Percentiles rank a stretch among this genome's conserved stretches.
Evolutionary conservation across 2,113 vertebrate species (phyloP).

Genomic region (Xiphophorus hellerii): DNA sequence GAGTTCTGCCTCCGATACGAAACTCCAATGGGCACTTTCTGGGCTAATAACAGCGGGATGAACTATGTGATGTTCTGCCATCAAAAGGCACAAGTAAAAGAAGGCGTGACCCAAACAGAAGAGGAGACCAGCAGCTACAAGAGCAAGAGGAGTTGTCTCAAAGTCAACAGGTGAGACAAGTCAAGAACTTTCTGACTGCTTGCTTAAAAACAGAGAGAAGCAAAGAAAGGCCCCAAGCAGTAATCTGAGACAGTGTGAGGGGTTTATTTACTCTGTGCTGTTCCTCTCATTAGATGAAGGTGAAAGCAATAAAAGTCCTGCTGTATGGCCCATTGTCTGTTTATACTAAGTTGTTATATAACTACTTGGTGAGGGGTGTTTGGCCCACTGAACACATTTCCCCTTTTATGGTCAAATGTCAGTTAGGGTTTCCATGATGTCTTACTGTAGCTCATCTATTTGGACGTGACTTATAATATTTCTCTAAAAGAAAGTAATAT

Average conservation of each 20-base stretch:
- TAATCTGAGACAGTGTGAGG: neutral
- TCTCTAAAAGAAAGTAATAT: neutral
- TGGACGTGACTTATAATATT: constrained; percentile 12
- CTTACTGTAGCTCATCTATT: neutral
- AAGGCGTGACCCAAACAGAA: constrained; percentile 72
- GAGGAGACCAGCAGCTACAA: constrained; percentile 79
- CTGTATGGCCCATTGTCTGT: constrained; percentile 28
- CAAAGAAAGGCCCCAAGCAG: neutral
- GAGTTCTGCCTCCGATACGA: constrained; percentile 96
- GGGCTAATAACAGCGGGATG: constrained; percentile 89
- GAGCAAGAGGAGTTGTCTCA: constrained; percentile 92
- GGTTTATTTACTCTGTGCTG: neutral
- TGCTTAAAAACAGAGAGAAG: neutral
- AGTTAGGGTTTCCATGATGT: constrained; percentile 57
- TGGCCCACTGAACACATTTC: constrained; percentile 30
- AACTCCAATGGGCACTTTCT: constrained; percentile 87
- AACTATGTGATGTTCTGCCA: constrained; percentile 92
- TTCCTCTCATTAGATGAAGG: constrained; percentile 31
- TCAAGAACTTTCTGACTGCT: neutral
- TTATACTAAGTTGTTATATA: constrained; percentile 50
- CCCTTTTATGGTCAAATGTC: constrained; percentile 60
- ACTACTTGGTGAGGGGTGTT: constrained; percentile 25
- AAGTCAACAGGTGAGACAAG: constrained; percentile 85
- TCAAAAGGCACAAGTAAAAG: constrained; percentile 77
- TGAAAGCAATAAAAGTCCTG: neutral